A percentile compares a stretch with the other conserved stretches of the same genome.
Evolutionary conservation across 1,140 invertebrate species (phyloP).

Genomic region (Pseudomyrmex dendroicus): DNA sequence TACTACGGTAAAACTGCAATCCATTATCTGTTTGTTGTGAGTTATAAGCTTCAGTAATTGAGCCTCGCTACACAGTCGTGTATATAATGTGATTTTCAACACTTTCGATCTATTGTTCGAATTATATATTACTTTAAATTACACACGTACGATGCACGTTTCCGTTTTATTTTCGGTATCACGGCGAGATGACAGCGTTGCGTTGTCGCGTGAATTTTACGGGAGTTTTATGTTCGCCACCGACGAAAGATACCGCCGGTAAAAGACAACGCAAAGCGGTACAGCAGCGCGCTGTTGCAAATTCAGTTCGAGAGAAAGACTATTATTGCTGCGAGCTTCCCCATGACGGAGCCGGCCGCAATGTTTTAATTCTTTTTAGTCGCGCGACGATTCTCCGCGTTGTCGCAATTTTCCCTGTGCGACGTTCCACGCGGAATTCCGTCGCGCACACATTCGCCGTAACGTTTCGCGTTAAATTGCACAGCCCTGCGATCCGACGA

Average conservation of each 20-base stretch:
- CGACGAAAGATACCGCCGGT: not conserved
- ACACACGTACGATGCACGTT: not conserved
- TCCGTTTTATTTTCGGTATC: constrained; percentile 15
- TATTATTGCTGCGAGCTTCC: constrained; percentile 19
- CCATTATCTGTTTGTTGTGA: not conserved
- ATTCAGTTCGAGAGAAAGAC: constrained; percentile 25
- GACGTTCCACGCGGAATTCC: constrained; percentile 28
- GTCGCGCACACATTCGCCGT: constrained; percentile 11
- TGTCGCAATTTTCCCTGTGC: constrained; percentile 39
- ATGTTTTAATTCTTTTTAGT: constrained; percentile 52
- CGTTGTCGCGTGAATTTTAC: not conserved
- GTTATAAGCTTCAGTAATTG: not conserved
- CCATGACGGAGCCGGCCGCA: constrained; percentile 7
- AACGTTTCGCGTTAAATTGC: constrained; percentile 31
- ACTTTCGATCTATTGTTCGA: not conserved
- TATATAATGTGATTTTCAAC: not conserved
- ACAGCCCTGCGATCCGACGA: constrained; percentile 86
- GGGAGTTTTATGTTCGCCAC: constrained; percentile 4
- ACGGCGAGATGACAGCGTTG: not conserved
- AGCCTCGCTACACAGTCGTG: not conserved
- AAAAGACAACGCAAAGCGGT: constrained; percentile 4
- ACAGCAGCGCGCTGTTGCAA: constrained; percentile 21
- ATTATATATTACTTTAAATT: not conserved
- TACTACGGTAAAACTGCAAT: constrained; percentile 82
- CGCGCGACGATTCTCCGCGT: constrained; percentile 33